These are phyloP conservation scores for Ophion ellenae DNA, from an alignment of 2,888 invertebrate species.

Conservation along the genomic window DNA sequence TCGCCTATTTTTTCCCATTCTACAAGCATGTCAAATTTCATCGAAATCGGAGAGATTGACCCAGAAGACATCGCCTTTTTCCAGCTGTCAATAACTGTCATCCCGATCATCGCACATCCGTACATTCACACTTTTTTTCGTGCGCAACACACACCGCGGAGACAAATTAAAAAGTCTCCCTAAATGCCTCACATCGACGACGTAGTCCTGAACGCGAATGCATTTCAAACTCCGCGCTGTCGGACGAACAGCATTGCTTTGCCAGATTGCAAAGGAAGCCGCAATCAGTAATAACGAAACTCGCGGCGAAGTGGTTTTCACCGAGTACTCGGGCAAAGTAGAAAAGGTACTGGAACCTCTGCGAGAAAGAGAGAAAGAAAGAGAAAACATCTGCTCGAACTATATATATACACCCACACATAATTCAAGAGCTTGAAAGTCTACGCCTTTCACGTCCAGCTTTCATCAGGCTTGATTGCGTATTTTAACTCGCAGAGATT, in stretches of 20 bases:
- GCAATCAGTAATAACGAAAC: slow-evolving; percentile 68
- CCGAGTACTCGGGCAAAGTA: slow-evolving; percentile 25
- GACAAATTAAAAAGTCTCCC: neutral
- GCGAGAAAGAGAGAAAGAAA: slow-evolving; percentile 20
- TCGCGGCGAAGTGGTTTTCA: slow-evolving; percentile 48
- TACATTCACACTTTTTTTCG: too few relatives aligned
- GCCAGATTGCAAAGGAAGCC: slow-evolving; percentile 53
- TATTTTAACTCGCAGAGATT: slow-evolving; percentile 61
- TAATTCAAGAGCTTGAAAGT: slow-evolving; percentile 55
- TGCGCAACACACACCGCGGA: too few relatives aligned
- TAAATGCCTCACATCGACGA: neutral
- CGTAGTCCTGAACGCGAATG: neutral
- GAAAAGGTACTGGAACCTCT: neutral
- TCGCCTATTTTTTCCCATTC: too few relatives aligned
- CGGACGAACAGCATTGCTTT: slow-evolving; percentile 50
- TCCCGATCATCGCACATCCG: too few relatives aligned
- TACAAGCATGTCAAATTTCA: too few relatives aligned
- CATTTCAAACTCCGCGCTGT: slow-evolving; percentile 48
- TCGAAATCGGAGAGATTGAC: too few relatives aligned
- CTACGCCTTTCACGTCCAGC: slow-evolving; percentile 68
- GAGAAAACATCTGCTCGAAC: slow-evolving; percentile 16
- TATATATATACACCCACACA: neutral
- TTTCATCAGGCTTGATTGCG: slow-evolving; percentile 70
- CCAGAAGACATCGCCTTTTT: too few relatives aligned
- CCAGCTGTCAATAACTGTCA: too few relatives aligned